Base-by-base conservation (phyloP, 1,140 invertebrate species). In the Eriocheir sinensis region DNA sequence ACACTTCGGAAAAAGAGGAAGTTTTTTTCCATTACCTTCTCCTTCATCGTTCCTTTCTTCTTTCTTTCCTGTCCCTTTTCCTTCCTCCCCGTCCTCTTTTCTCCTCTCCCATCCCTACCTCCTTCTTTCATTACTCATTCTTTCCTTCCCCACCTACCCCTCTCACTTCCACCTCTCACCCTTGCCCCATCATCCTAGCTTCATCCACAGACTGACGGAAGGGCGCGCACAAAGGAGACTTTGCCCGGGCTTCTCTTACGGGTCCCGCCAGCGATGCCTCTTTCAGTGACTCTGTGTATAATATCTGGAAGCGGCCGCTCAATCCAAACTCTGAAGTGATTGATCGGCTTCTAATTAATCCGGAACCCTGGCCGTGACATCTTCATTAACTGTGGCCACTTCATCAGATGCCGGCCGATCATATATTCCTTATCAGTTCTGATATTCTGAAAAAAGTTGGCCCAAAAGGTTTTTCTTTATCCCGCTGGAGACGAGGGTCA, bases 321-420 rank as follows among this genome's bases (percentile, higher is more conserved):
- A 72, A 72, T 72, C 27, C 21, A 15, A 72, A 72, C 60, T n/a
- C n/a, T n/a, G 21, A 53, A n/a, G 27, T 72, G 21, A 72, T 72
- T n/a, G 60, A 72, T 72, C n/a, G 60, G 60, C 8, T 72, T n/a
- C 60, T 72, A 72, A 72, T 72, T 72, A 72, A 72, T n/a, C 27
- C 60, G n/a, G 27, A 72, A n/a, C 60, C 60, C 60, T 72, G 60
- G 60, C 60, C n/a, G 6, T 72, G 60, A 72, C 60, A 72, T 72
- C 60, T n/a, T 72, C 12, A 72, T 72, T 72, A 72, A 72, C 60
- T 72, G 60, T 72, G 60, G n/a, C 60, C 60, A 72, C 60, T n/a
- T 72, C 60, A 72, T 72, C 60, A 72, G 60, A 72, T 72, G 60
- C 60, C 6, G 48, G 48, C 48, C 21, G n/a, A 53, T 53, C 21